Evolutionary conservation across 53 echinoderm and acorn worm species (phyloP).

Genomic region (Antedon mediterranea): DNA sequence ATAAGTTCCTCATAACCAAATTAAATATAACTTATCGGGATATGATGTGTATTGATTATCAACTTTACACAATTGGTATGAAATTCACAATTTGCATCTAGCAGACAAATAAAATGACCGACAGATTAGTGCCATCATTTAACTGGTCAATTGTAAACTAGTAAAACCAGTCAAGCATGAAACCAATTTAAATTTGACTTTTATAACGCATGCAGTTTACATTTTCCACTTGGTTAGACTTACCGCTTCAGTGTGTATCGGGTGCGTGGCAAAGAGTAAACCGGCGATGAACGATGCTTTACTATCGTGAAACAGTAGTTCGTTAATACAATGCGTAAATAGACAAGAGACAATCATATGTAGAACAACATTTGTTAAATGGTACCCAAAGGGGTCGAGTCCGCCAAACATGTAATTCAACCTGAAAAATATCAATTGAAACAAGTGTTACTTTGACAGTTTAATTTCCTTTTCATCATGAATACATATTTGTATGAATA

Average conservation of each 20-base stretch:
- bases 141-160: neutral
- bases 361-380: neutral
- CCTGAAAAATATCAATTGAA: neutral
- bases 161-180: neutral
- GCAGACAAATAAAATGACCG: too few relatives aligned
- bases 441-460: too few relatives aligned
- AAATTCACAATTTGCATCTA: neutral
- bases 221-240: conserved; percentile 18
- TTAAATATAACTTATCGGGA: neutral
- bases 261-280: conserved; percentile 76
- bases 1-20: neutral
- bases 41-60: neutral
- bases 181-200: neutral
- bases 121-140: neutral
- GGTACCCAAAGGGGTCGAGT: neutral
- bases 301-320: neutral
- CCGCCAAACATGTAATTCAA: neutral
- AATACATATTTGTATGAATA: too few relatives aligned
- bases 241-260: conserved; percentile 85
- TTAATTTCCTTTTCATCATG: too few relatives aligned
- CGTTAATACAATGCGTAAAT: neutral
- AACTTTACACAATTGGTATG: neutral
- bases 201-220: neutral
- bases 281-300: conserved; percentile 11
- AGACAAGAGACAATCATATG: neutral